Evolutionary conservation across 2,888 invertebrate species (phyloP).

Genomic region (Tetheella fluctuosa): DNA sequence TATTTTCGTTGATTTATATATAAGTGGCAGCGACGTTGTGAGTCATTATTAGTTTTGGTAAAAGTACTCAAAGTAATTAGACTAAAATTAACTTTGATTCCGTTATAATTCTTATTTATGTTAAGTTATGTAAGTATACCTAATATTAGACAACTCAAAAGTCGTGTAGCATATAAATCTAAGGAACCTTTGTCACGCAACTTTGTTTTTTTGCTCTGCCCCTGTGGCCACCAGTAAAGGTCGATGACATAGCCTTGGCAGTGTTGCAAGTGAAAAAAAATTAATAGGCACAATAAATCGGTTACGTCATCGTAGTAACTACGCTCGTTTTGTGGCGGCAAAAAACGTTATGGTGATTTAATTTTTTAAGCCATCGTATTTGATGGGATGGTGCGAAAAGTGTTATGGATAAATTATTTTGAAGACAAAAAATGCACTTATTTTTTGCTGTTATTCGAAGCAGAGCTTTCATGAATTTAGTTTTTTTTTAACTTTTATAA

Average conservation of each 20-base stretch:
- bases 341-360: constrained; percentile 10
- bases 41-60: too few relatives aligned
- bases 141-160: not conserved
- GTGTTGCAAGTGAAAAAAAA: constrained; percentile 61
- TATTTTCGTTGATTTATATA: too few relatives aligned
- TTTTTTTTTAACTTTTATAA: too few relatives aligned
- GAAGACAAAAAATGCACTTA: not conserved
- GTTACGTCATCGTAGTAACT: constrained; percentile 50
- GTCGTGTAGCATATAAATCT: not conserved
- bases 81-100: too few relatives aligned
- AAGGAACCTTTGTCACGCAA: constrained; percentile 19
- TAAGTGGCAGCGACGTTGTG: too few relatives aligned
- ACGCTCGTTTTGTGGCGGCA: constrained; percentile 10
- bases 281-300: constrained; percentile 55
- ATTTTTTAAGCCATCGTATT: not conserved
- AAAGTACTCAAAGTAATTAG: too few relatives aligned
- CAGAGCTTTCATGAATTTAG: not conserved
- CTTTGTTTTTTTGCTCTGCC: constrained; percentile 45
- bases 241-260: constrained; percentile 65
- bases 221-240: constrained; percentile 40
- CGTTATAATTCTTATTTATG: not conserved
- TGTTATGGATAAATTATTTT: not conserved
- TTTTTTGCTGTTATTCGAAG: not conserved
- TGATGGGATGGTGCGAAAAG: not conserved
- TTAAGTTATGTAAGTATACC: not conserved